phyloP scores from a whole-genome alignment of 53 echinoderm and acorn worm genomes.

The Mesocentrotus franciscanus region DNA sequence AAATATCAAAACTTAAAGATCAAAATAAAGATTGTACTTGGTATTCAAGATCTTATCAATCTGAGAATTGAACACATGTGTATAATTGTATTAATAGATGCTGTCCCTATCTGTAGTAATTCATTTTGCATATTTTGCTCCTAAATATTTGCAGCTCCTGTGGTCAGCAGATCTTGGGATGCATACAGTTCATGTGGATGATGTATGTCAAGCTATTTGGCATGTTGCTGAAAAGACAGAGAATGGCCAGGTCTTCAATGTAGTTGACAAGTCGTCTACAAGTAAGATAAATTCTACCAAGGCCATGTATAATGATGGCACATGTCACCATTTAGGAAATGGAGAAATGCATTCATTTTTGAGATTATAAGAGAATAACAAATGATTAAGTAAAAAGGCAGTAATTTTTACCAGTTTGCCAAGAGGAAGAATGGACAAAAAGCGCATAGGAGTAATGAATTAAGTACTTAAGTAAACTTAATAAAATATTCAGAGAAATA shows the following conservation, averaged over 20 bases:
- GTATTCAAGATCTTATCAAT: too few species aligned
- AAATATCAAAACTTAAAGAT: too few species aligned
- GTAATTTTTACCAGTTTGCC: too few species aligned
- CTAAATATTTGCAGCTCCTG: slow-evolving; percentile 72
- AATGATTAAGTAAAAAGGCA: too few species aligned
- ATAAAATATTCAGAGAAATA: too few species aligned
- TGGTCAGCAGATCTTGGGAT: slow-evolving; percentile 93
- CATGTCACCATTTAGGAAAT: not conserved
- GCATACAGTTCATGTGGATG: slow-evolving; percentile 91
- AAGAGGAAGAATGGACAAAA: too few species aligned
- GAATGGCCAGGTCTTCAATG: slow-evolving; percentile 82
- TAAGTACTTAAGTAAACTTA: too few species aligned
- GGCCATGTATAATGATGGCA: not conserved
- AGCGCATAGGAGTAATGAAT: too few species aligned
- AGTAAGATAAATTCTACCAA: slow-evolving; percentile 69
- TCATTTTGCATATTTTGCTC: not conserved
- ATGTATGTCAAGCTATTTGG: slow-evolving; percentile 90
- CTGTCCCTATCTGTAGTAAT: not conserved
- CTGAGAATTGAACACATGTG: too few species aligned
- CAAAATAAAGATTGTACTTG: too few species aligned
- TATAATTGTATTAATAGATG: too few species aligned
- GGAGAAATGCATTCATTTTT: not conserved
- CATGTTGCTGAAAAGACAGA: slow-evolving; percentile 75
- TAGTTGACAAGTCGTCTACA: slow-evolving; percentile 90
- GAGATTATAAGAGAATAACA: not conserved